phyloP scores from a whole-genome alignment of 2,888 invertebrate species.

The Dryococelus australis region DNA sequence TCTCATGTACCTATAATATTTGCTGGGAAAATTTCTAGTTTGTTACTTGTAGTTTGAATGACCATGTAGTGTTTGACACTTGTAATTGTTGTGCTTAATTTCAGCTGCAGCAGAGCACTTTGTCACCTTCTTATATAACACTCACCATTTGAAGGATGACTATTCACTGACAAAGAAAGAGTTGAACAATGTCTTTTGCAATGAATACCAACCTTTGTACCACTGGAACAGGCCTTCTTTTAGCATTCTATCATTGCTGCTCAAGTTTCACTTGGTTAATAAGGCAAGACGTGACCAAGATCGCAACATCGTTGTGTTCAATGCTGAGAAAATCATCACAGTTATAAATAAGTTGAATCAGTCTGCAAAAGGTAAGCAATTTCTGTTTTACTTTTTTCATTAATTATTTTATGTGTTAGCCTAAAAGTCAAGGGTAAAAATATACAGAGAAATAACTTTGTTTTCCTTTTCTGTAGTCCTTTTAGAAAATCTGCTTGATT shows the following conservation, averaged over 20 bases:
- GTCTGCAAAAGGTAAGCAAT: neutral
- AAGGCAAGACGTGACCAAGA: neutral
- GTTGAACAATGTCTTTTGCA: neutral
- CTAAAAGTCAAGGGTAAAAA: too few species aligned
- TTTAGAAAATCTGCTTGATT: too few species aligned
- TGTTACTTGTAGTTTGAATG: too few species aligned
- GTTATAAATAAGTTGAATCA: neutral
- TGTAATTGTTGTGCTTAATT: neutral
- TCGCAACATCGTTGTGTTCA: neutral
- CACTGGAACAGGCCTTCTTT: neutral
- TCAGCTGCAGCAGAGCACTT: constrained; percentile 25
- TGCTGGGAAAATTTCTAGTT: too few species aligned
- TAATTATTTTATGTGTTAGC: too few species aligned
- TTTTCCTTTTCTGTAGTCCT: too few species aligned
- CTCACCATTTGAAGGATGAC: neutral
- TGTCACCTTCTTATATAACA: neutral
- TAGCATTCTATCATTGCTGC: neutral
- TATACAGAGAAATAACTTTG: too few species aligned
- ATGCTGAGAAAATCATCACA: neutral
- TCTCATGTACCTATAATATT: too few species aligned
- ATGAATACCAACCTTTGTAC: neutral
- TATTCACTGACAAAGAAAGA: neutral
- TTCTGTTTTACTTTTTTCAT: too few species aligned
- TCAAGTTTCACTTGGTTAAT: neutral
- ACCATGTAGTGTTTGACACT: too few species aligned